Conservation (phyloP, 1,140 invertebrate genomes). For the Steinernema khuongi region DNA sequence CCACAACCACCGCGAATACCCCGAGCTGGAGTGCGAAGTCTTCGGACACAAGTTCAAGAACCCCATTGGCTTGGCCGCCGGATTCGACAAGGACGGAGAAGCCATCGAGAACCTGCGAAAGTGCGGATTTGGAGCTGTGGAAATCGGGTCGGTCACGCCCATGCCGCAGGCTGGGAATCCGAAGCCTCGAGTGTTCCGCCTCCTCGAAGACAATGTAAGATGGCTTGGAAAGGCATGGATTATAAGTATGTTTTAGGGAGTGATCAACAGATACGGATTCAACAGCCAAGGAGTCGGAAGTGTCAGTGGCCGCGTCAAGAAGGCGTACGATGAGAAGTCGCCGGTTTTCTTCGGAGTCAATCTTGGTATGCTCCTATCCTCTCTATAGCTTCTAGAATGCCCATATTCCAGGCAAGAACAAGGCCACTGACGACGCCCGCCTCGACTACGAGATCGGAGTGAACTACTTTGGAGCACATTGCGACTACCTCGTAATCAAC, state of each 20-base stretch:
- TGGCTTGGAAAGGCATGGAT: too few relatives aligned
- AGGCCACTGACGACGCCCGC: slow-evolving; percentile 69
- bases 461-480: slow-evolving; percentile 59
- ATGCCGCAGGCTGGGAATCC: slow-evolving; percentile 82
- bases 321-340: slow-evolving; percentile 58
- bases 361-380: slow-evolving; percentile 24
- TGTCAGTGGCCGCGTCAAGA: slow-evolving; percentile 58
- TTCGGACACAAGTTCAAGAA: slow-evolving; percentile 69
- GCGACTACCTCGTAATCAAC: slow-evolving; percentile 65
- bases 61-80: slow-evolving; percentile 89
- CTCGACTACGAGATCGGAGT: slow-evolving; percentile 71
- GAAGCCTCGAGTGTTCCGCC: slow-evolving; percentile 82
- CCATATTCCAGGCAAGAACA: slow-evolving; percentile 95
- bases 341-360: slow-evolving; percentile 42
- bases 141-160: slow-evolving; percentile 91
- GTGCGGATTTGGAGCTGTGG: slow-evolving; percentile 87
- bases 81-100: slow-evolving; percentile 94
- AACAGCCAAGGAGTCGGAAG: slow-evolving; percentile 89
- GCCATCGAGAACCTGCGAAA: slow-evolving; percentile 74
- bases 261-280: slow-evolving; percentile 90
- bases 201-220: slow-evolving; percentile 64
- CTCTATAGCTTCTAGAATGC: slow-evolving; percentile 65
- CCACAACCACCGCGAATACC: slow-evolving; percentile 50
- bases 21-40: slow-evolving; percentile 57
- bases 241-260: slow-evolving; percentile 66